Evolutionary conservation across 92 coral and sea anemone species (phyloP).

Genomic region (Epizoanthus rinbou): DNA sequence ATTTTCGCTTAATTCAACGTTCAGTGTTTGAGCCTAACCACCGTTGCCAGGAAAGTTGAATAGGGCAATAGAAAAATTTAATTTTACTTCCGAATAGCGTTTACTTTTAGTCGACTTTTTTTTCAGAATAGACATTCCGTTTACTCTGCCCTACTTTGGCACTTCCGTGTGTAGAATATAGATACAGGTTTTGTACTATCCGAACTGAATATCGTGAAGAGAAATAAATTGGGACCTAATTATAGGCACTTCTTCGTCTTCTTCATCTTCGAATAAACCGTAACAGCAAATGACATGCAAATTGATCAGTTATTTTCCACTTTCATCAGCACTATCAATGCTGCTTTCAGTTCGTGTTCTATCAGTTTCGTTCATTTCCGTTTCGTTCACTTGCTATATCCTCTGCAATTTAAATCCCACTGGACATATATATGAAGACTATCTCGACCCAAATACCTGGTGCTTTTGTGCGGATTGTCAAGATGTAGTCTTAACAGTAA

Average conservation of each 20-base stretch:
- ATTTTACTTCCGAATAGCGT: constrained; percentile 31
- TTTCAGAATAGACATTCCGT: constrained; percentile 1
- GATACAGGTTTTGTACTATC: background rate
- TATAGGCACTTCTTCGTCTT: no score
- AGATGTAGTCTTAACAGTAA: background rate
- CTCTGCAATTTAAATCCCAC: no score
- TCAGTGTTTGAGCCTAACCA: background rate
- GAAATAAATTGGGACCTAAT: no score
- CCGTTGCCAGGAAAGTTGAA: constrained; percentile 29
- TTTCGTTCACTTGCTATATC: background rate
- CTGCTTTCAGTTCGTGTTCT: background rate
- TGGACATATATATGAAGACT: no score
- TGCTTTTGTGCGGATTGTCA: no score
- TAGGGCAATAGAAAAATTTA: constrained; percentile 17
- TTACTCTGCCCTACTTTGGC: no score
- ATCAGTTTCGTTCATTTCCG: background rate
- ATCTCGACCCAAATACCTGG: no score
- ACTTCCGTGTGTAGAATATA: background rate
- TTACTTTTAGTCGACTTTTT: constrained; percentile 8
- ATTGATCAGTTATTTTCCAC: no score
- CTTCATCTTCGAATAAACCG: no score
- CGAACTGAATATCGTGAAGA: no score
- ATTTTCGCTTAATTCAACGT: constrained; percentile 2
- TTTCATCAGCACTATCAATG: no score
- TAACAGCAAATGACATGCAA: no score